Base-by-base conservation (phyloP, 2,113 vertebrate genomes). In the Lepisosteus oculatus region DNA sequence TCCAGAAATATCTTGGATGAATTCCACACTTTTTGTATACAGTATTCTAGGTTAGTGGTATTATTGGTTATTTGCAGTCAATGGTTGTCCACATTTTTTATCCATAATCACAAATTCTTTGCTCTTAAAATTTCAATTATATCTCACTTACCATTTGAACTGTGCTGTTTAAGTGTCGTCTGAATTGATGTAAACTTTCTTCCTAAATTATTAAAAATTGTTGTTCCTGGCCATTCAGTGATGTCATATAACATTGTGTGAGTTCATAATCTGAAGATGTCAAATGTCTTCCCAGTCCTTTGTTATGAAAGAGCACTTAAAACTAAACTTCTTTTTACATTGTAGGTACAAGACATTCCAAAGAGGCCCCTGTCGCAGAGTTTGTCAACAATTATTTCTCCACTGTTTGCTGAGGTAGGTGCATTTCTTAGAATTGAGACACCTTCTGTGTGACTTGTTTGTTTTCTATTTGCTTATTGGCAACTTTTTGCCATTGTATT, bases 381-480 rank as follows among this genome's bases (percentile, higher is more conserved):
- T 80, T 89, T 98, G 81, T 91, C 95, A 42, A 92, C 95, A 55
- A 92, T 99, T 85, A 95, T 99, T 80, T 92, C 94, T 41, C 97
- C 97, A 51, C 76, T 98, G 76, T 98, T 99, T 92, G 86, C 88
- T 68, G 97, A 99, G 94, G 97, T 99, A 90, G 93, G 77, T 75
- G 8, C 57, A n/a, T n/a, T 59, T 59, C 57, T 13, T 59, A 59
- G 13, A 59, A n/a, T 13, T 4, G 13, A 14, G 57, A n/a, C 5
- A 5, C n/a, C 13, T n/a, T n/a, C 5, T 13, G n/a, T 2, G 5
- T 13, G 12, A n/a, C n/a, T 13, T 13, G 57, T 13, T n/a, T 8
- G 11, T 59, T 15, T n/a, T 59, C 14, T 59, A 7, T 15, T 29
- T 59, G 57, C 12, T 59, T 5, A 3, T 15, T 12, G 4, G 56